Percentiles rank a stretch among this genome's conserved stretches.
These are phyloP conservation scores for Camelus dromedarius DNA, from an alignment of 2,113 vertebrate genomes.

Conservation along the genomic window DNA sequence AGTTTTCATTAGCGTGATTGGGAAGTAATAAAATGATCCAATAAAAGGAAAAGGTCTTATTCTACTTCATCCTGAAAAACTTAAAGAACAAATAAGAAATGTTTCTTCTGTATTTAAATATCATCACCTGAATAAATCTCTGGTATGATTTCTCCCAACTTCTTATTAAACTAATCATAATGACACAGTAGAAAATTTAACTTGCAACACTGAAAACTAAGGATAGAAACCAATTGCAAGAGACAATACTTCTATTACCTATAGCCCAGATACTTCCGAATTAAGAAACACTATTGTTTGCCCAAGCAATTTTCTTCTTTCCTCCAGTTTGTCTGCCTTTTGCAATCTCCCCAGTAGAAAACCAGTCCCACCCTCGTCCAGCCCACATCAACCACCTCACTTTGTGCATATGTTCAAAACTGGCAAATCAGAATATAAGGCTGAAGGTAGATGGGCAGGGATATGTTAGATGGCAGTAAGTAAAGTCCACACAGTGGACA, in stretches of 20 bases:
- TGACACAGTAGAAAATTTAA: neutral
- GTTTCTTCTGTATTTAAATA: neutral
- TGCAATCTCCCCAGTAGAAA: neutral
- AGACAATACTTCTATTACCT: neutral
- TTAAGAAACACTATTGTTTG: neutral
- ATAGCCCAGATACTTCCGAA: neutral
- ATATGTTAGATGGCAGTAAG: neutral
- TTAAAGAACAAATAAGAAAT: neutral
- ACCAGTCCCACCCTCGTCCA: neutral
- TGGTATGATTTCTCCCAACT: neutral
- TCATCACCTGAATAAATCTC: neutral
- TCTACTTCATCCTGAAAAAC: neutral
- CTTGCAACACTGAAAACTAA: neutral
- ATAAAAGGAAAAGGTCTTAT: neutral
- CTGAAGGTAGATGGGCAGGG: neutral
- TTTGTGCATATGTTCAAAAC: neutral
- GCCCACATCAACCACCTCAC: neutral
- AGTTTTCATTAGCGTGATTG: neutral
- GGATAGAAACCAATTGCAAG: neutral
- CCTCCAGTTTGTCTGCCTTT: neutral
- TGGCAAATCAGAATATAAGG: neutral
- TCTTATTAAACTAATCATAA: neutral
- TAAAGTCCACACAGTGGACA: neutral
- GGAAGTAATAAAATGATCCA: neutral
- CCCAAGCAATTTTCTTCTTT: neutral